Evolutionary conservation across 1,140 invertebrate genomes (phyloP).

Genomic region (Globodera rostochiensis): DNA sequence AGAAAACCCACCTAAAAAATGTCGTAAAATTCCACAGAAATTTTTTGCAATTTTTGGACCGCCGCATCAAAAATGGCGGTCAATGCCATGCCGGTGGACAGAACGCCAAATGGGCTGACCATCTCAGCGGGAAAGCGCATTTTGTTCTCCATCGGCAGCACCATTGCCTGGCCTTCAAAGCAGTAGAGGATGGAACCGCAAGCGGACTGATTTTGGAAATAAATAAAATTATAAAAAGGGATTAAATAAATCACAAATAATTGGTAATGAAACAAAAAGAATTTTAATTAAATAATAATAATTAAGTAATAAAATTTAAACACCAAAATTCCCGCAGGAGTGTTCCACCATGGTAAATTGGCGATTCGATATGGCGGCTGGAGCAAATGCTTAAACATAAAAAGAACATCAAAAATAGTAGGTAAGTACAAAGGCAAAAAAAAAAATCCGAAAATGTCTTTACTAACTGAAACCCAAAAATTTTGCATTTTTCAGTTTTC

Average conservation of each 20-base stretch:
- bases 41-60: conserved; percentile 25
- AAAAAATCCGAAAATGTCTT: no score
- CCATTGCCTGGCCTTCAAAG: conserved; percentile 64
- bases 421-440: not conserved
- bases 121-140: conserved; percentile 53
- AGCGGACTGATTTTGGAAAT: conserved; percentile 26
- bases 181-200: conserved; percentile 59
- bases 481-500: no score
- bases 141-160: conserved; percentile 59
- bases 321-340: conserved; percentile 50
- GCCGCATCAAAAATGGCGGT: conserved; percentile 25
- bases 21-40: not conserved
- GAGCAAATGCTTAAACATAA: conserved; percentile 33
- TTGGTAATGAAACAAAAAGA: no score
- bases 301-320: no score
- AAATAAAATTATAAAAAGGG: no score
- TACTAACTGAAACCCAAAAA: no score
- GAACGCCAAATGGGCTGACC: conserved; percentile 47
- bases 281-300: no score
- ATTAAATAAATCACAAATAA: no score
- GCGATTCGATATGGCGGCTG: conserved; percentile 39
- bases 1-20: conserved; percentile 59
- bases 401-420: no score
- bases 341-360: conserved; percentile 49
- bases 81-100: conserved; percentile 44